Evolutionary conservation across 1,140 invertebrate genomes (phyloP).

Genomic region (Bicyclus anynana): DNA sequence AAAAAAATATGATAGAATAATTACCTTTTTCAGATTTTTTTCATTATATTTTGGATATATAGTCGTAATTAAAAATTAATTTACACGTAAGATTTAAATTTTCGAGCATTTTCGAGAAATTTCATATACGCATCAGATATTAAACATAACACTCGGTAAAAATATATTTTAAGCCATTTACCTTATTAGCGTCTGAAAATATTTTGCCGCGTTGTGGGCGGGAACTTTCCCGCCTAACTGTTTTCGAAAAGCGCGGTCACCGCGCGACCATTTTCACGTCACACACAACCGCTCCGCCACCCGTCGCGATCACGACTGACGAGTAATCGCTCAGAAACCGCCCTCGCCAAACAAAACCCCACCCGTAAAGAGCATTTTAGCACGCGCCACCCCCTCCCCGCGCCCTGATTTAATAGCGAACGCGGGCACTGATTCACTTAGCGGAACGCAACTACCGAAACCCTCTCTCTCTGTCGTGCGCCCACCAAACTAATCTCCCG

Average conservation of each 20-base stretch:
- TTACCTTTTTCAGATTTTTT: too few relatives aligned
- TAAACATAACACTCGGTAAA: neutral
- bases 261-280: conserved; percentile 55
- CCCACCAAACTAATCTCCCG: conserved; percentile 18
- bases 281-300: conserved; percentile 18
- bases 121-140: too few relatives aligned
- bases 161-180: conserved; percentile 31
- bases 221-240: conserved; percentile 71
- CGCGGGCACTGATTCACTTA: conserved; percentile 77
- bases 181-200: conserved; percentile 76
- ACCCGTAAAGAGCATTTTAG: conserved; percentile 74
- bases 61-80: too few relatives aligned
- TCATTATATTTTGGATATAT: too few relatives aligned
- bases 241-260: conserved; percentile 61
- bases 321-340: conserved; percentile 69
- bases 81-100: too few relatives aligned
- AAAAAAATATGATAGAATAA: too few relatives aligned
- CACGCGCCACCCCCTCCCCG: conserved; percentile 63
- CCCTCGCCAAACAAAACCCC: conserved; percentile 74
- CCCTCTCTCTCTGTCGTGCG: conserved; percentile 48
- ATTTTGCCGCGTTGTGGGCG: conserved; percentile 68
- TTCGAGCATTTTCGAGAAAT: too few relatives aligned
- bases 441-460: conserved; percentile 62
- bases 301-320: conserved; percentile 34
- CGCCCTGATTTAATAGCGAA: conserved; percentile 74